Percentiles rank a stretch among this genome's conserved stretches.
Conservation (phyloP, 2,888 invertebrate species). For the Pilophorus perplexus region DNA sequence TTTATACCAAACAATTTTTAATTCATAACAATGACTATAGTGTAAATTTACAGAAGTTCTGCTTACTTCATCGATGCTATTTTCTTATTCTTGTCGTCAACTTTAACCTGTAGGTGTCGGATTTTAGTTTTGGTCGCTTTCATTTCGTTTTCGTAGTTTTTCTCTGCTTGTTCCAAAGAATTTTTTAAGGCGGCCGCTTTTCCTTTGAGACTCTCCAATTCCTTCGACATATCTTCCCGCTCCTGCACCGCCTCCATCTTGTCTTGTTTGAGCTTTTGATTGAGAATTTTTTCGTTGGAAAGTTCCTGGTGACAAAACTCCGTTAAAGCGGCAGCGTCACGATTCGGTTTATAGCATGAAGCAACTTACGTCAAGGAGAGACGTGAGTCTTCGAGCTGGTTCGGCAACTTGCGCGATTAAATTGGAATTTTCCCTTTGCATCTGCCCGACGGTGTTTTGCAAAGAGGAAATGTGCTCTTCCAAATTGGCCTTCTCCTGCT, state of each 20-base stretch:
- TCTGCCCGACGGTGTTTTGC: constrained; percentile 29
- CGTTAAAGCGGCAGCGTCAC: background rate
- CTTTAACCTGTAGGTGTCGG: constrained; percentile 17
- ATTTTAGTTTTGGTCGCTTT: background rate
- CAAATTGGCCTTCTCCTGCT: constrained; percentile 40
- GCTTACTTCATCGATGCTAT: constrained; percentile 39
- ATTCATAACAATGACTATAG: no score
- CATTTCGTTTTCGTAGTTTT: background rate
- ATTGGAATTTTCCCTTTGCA: constrained; percentile 42
- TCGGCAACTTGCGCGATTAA: constrained; percentile 43
- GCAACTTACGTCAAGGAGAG: constrained; percentile 39
- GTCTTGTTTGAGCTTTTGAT: constrained; percentile 37
- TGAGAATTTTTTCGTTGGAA: constrained; percentile 36
- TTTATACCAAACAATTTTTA: no score
- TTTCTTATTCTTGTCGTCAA: constrained; percentile 36
- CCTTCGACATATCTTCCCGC: constrained; percentile 23
- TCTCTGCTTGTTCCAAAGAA: background rate
- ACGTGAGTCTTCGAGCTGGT: constrained; percentile 38
- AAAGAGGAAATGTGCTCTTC: constrained; percentile 37
- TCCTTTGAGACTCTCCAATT: constrained; percentile 26
- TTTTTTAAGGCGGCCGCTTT: background rate
- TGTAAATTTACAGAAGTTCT: no score
- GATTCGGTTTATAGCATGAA: background rate
- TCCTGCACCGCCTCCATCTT: constrained; percentile 33
- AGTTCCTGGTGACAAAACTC: constrained; percentile 31